Conservation (phyloP, 2,888 invertebrate species). For the Erannis defoliaria region DNA sequence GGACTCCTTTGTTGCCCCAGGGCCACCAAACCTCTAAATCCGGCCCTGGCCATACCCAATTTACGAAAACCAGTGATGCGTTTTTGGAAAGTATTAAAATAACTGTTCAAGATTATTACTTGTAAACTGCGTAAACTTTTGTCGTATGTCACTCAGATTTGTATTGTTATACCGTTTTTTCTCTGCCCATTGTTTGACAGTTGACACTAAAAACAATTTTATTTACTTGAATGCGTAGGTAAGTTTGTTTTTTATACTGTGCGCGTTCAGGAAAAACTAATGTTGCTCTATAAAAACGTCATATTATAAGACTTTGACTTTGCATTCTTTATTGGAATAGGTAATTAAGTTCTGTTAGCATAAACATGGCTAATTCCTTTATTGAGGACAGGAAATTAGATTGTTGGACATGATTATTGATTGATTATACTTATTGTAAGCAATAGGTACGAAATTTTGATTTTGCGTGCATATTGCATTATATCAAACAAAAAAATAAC, state of each 20-base stretch:
- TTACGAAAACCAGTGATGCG: too few relatives aligned
- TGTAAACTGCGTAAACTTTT: slow-evolving; percentile 32
- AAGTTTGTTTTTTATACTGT: slow-evolving; percentile 20
- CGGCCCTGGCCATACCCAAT: too few relatives aligned
- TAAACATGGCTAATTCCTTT: background rate
- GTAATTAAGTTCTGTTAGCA: background rate
- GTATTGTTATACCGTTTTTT: slow-evolving; percentile 51
- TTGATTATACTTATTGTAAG: background rate
- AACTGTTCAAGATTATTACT: slow-evolving; percentile 6
- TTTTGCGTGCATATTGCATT: background rate
- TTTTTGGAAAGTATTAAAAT: slow-evolving; percentile 32
- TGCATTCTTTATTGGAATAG: background rate
- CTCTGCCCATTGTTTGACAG: slow-evolving; percentile 53
- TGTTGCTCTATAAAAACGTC: slow-evolving; percentile 1
- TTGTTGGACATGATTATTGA: background rate
- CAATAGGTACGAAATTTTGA: background rate
- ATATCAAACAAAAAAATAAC: too few relatives aligned
- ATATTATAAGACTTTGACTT: background rate
- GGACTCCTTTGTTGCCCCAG: too few relatives aligned
- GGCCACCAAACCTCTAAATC: too few relatives aligned
- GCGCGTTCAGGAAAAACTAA: slow-evolving; percentile 27
- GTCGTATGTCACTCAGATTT: slow-evolving; percentile 51
- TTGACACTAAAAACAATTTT: slow-evolving; percentile 40
- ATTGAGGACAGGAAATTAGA: background rate
- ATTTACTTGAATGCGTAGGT: slow-evolving; percentile 24